phyloP scores from a whole-genome alignment of 1,140 invertebrate genomes.

The Eupristina koningsbergeri region DNA sequence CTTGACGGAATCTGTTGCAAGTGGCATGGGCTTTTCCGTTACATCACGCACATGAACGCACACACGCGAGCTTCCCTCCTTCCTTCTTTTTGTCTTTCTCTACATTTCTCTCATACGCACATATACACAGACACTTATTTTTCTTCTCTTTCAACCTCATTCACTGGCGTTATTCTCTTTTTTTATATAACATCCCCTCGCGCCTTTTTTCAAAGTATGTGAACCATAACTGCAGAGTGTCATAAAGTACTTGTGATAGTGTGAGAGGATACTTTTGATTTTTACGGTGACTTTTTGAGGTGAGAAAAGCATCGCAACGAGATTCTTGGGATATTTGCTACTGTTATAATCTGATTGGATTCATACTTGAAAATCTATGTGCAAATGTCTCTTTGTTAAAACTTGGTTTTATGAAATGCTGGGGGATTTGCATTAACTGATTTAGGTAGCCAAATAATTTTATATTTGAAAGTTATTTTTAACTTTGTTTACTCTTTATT shows the following conservation, averaged over 20 bases:
- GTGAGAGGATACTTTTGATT: neutral
- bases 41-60: conserved; percentile 17
- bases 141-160: neutral
- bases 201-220: neutral
- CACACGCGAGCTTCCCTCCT: conserved; percentile 2
- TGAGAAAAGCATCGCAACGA: neutral
- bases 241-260: neutral
- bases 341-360: neutral
- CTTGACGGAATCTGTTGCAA: neutral
- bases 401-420: neutral
- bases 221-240: neutral
- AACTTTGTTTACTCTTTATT: neutral
- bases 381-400: neutral
- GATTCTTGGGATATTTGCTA: neutral
- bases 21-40: neutral
- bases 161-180: neutral
- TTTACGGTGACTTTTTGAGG: conserved; percentile 4
- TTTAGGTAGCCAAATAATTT: neutral
- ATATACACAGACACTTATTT: neutral
- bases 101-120: neutral
- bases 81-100: neutral
- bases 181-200: neutral
- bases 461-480: neutral
- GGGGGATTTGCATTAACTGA: neutral
- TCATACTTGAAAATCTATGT: neutral